Conservation (phyloP, 2,113 vertebrate species). For the Tupaia chinensis region DNA sequence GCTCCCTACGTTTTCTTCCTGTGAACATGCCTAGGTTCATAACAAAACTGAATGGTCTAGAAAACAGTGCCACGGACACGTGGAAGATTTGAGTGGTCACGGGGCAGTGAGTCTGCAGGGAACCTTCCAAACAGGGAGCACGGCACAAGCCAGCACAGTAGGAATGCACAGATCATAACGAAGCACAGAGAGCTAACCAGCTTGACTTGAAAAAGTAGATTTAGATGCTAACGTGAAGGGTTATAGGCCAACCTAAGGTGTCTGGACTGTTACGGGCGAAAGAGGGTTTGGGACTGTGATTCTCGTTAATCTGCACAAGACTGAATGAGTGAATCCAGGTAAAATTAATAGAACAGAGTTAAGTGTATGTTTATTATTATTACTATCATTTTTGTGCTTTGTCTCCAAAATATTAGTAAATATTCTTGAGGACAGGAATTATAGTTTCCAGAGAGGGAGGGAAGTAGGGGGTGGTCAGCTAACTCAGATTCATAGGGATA, state of each 20-base stretch:
- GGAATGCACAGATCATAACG: background rate
- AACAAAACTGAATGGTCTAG: background rate
- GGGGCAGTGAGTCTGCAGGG: background rate
- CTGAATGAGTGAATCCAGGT: constrained; percentile 40
- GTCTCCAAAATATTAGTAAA: background rate
- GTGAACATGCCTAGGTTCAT: background rate
- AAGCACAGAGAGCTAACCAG: background rate
- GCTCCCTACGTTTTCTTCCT: background rate
- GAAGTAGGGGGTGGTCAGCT: background rate
- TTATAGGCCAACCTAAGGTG: background rate
- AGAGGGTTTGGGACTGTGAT: background rate
- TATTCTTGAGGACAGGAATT: constrained; percentile 11
- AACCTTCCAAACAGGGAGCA: background rate
- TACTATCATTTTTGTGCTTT: background rate
- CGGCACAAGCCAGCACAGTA: background rate
- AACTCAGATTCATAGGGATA: background rate
- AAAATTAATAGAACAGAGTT: constrained; percentile 41
- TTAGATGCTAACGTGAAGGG: background rate
- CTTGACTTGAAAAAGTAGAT: background rate
- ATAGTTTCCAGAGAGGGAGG: background rate
- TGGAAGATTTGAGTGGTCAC: background rate
- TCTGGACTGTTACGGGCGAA: background rate
- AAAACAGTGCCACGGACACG: background rate
- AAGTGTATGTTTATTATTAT: constrained; percentile 29
- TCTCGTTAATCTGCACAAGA: constrained; percentile 23